A percentile compares a stretch with the other conserved stretches of the same genome.
Evolutionary conservation across 1,140 invertebrate species (phyloP).

Genomic region (Belonocnema kinseyi): DNA sequence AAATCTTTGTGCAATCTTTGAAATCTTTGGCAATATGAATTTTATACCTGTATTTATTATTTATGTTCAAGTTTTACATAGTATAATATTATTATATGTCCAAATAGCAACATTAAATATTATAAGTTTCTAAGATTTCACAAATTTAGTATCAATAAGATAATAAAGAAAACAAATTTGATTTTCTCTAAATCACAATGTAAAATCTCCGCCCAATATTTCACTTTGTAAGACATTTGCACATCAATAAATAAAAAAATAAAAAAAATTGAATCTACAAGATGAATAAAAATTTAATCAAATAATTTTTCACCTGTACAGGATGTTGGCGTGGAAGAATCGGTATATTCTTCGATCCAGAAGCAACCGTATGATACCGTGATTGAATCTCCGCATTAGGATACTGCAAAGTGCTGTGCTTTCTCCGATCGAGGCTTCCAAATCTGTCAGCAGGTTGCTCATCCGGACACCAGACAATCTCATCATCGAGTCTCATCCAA

Average conservation of each 20-base stretch:
- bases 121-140: no score
- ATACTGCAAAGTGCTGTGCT: slow-evolving; percentile 71
- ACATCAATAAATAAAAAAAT: neutral
- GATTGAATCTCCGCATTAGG: slow-evolving; percentile 57
- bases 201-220: no score
- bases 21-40: no score
- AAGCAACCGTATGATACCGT: slow-evolving; percentile 61
- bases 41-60: no score
- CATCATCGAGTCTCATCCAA: slow-evolving; percentile 68
- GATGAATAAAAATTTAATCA: slow-evolving; percentile 48
- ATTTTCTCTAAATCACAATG: no score
- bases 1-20: no score
- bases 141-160: no score
- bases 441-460: slow-evolving; percentile 74
- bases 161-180: no score
- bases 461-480: slow-evolving; percentile 68
- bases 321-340: slow-evolving; percentile 43
- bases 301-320: slow-evolving; percentile 58
- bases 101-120: no score
- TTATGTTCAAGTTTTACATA: no score
- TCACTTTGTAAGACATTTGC: no score
- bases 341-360: slow-evolving; percentile 56
- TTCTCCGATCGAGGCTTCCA: slow-evolving; percentile 80
- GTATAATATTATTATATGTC: no score
- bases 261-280: neutral